These are phyloP conservation scores for Periplaneta americana DNA, from an alignment of 1,140 invertebrate genomes.

Conservation along the genomic window DNA sequence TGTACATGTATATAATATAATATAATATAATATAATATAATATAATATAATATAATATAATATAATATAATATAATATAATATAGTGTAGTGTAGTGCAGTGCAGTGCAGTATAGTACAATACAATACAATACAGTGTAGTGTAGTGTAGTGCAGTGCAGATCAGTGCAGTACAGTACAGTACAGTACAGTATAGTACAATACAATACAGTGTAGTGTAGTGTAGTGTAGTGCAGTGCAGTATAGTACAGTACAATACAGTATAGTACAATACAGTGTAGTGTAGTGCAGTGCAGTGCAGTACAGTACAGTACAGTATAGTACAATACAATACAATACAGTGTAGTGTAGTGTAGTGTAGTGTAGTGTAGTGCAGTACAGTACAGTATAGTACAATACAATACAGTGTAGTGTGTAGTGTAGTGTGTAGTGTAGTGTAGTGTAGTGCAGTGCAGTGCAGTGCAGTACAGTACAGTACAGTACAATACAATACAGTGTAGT, in stretches of 20 bases:
- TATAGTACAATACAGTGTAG: conserved; percentile 7
- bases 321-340: neutral
- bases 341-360: neutral
- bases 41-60: neutral
- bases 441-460: no score
- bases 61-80: neutral
- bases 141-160: conserved; percentile 18
- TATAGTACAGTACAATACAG: conserved; percentile 16
- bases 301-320: conserved; percentile 1
- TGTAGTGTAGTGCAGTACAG: neutral
- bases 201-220: conserved; percentile 20
- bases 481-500: neutral
- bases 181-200: conserved; percentile 20
- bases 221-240: conserved; percentile 20
- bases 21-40: neutral
- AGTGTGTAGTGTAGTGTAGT: neutral
- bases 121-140: neutral
- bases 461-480: no score
- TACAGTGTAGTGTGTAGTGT: neutral
- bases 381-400: neutral
- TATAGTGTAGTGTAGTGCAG: neutral
- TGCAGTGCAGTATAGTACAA: conserved; percentile 21
- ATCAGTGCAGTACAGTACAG: conserved; percentile 18
- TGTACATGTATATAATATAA: no score
- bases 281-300: conserved; percentile 5